Conservation (phyloP, 1,140 invertebrate genomes). For the Aphidius gifuensis region DNA sequence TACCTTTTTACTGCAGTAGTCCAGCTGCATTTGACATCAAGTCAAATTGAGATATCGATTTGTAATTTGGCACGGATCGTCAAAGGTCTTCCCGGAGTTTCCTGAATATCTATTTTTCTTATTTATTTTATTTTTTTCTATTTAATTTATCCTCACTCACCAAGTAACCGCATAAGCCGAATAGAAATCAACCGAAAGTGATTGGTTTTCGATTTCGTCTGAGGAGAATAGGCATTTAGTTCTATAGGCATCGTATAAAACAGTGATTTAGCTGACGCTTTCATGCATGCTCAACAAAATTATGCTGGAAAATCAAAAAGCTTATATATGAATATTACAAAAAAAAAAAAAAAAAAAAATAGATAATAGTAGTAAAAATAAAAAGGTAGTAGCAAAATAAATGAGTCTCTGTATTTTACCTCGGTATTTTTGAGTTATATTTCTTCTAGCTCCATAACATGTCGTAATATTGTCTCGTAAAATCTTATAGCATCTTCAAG, state of each 20-base stretch:
- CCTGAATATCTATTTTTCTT: background rate
- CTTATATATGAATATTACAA: background rate
- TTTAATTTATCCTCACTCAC: background rate
- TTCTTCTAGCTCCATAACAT: no score
- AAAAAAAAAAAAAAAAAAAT: background rate
- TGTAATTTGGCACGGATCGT: constrained; percentile 35
- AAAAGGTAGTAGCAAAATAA: no score
- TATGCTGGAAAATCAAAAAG: background rate
- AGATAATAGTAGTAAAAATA: background rate
- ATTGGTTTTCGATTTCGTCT: constrained; percentile 26
- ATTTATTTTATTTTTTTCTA: no score
- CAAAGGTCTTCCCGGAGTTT: constrained; percentile 6
- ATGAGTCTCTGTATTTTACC: no score
- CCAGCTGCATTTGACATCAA: constrained; percentile 33
- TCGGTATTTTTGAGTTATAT: no score
- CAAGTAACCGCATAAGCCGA: constrained; percentile 1
- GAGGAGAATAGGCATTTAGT: background rate
- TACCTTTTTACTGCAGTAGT: constrained; percentile 4
- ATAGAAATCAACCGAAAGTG: constrained; percentile 28
- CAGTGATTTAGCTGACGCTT: constrained; percentile 18
- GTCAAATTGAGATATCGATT: constrained; percentile 36
- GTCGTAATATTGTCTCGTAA: no score
- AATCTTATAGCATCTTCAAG: no score
- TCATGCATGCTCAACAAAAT: constrained; percentile 8
- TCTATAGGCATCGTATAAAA: constrained; percentile 23